Evolutionary conservation across 2,888 invertebrate species (phyloP).

Genomic region (Polia nebulosa): DNA sequence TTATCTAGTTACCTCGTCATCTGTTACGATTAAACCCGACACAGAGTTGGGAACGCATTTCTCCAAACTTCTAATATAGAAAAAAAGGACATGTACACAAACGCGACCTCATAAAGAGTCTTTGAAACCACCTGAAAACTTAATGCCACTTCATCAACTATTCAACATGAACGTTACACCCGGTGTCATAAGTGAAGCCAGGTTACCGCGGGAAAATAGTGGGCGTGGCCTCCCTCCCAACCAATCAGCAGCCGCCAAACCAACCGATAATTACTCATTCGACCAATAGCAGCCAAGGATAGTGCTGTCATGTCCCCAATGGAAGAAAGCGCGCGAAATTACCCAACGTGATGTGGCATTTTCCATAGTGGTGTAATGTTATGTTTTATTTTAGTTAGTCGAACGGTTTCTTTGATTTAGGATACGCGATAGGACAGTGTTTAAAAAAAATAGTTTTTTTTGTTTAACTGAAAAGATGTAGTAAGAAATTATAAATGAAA

Average conservation of each 20-base stretch:
- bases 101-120: slow-evolving; percentile 59
- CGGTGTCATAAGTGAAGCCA: slow-evolving; percentile 75
- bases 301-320: slow-evolving; percentile 80
- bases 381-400: slow-evolving; percentile 69
- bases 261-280: slow-evolving; percentile 64
- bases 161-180: slow-evolving; percentile 81
- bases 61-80: too few relatives aligned
- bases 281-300: slow-evolving; percentile 77
- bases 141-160: slow-evolving; percentile 87
- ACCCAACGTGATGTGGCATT: slow-evolving; percentile 66
- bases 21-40: too few relatives aligned
- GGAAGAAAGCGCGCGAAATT: slow-evolving; percentile 64
- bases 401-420: slow-evolving; percentile 56
- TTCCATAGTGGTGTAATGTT: slow-evolving; percentile 64
- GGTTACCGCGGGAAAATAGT: slow-evolving; percentile 75
- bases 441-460: background rate
- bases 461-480: too few relatives aligned
- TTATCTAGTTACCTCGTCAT: too few relatives aligned
- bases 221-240: slow-evolving; percentile 76
- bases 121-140: slow-evolving; percentile 61
- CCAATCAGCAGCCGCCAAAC: slow-evolving; percentile 80
- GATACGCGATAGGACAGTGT: slow-evolving; percentile 36
- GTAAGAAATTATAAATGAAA: background rate
- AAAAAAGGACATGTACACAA: too few relatives aligned
- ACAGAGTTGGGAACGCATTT: too few relatives aligned